These are phyloP conservation scores for Ectropis crepuscularia DNA, from an alignment of 2,888 invertebrate species.

Conservation along the genomic window DNA sequence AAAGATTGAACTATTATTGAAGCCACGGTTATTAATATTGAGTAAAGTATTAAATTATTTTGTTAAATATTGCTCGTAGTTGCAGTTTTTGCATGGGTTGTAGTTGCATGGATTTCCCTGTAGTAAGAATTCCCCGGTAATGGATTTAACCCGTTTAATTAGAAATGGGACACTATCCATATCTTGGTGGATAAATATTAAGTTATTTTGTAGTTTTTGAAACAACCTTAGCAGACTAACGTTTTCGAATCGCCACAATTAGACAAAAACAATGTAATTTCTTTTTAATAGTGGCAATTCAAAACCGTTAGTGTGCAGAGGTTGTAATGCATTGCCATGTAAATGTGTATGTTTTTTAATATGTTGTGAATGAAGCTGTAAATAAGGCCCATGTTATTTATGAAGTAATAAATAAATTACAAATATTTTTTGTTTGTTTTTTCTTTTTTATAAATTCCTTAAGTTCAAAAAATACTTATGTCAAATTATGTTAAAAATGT, in stretches of 20 bases:
- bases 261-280: no score
- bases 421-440: constrained; percentile 69
- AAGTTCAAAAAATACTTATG: no score
- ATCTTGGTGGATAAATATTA: constrained; percentile 24
- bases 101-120: constrained; percentile 64
- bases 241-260: constrained; percentile 19
- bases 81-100: constrained; percentile 66
- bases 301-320: constrained; percentile 37
- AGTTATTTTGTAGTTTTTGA: constrained; percentile 22
- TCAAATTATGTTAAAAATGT: no score
- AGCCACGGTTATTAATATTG: not conserved
- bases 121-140: constrained; percentile 44
- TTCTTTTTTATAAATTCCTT: constrained; percentile 52
- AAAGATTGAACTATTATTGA: not conserved
- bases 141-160: constrained; percentile 45
- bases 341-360: constrained; percentile 40
- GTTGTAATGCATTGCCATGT: constrained; percentile 34
- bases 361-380: constrained; percentile 65
- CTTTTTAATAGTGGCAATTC: not conserved
- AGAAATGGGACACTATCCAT: constrained; percentile 40
- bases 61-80: constrained; percentile 52
- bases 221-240: constrained; percentile 7
- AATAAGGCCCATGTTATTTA: constrained; percentile 71
- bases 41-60: constrained; percentile 63
- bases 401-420: constrained; percentile 71